These are phyloP conservation scores for Microplitis demolitor DNA, from an alignment of 1,140 invertebrate species.

Conservation along the genomic window DNA sequence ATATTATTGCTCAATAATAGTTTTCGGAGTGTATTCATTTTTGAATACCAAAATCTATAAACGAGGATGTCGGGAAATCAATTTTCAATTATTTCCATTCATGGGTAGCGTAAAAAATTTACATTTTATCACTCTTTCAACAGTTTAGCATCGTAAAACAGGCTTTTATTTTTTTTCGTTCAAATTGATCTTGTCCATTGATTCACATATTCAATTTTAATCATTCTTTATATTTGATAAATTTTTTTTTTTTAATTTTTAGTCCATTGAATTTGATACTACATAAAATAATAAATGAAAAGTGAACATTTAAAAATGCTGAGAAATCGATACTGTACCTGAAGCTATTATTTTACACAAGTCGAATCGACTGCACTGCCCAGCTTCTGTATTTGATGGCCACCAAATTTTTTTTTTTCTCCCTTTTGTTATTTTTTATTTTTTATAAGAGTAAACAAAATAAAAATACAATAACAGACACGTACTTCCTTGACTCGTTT, in stretches of 20 bases:
- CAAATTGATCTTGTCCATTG: not conserved
- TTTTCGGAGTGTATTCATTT: too few species aligned
- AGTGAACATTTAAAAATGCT: not conserved
- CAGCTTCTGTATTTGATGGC: conserved; percentile 18
- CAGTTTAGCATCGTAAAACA: too few species aligned
- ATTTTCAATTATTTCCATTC: too few species aligned
- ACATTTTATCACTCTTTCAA: too few species aligned
- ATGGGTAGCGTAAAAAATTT: too few species aligned
- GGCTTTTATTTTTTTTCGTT: too few species aligned
- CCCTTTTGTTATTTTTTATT: not conserved
- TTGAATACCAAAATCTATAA: not conserved
- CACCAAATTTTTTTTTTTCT: conserved; percentile 7
- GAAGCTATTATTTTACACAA: conserved; percentile 28
- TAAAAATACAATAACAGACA: not conserved
- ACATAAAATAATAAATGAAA: not conserved
- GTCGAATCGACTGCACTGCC: conserved; percentile 15
- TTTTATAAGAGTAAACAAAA: not conserved
- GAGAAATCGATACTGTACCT: conserved; percentile 22
- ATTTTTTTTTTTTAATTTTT: not conserved
- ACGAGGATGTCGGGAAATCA: too few species aligned
- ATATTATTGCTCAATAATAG: not conserved
- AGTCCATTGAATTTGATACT: conserved; percentile 17
- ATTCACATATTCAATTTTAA: not conserved
- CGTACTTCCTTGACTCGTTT: not conserved
- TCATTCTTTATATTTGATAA: not conserved